A percentile compares a stretch with the other conserved stretches of the same genome.
Evolutionary conservation across 2,797 vertebrate species (phyloP).

Genomic region (Acanthis flammea): DNA sequence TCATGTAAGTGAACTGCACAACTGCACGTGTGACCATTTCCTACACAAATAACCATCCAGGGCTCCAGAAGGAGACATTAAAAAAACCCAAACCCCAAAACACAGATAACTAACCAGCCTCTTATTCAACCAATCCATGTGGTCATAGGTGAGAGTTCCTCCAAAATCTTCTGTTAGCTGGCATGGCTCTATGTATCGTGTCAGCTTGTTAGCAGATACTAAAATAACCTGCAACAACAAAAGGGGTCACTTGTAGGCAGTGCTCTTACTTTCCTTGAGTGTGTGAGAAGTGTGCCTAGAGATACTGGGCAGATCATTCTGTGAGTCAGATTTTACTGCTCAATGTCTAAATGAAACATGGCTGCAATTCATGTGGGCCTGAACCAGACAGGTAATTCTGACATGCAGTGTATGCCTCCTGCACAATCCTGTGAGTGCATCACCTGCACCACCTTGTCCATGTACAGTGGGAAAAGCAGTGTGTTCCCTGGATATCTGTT

Average conservation of each 20-base stretch:
- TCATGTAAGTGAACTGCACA: not conserved
- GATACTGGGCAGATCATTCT: not conserved
- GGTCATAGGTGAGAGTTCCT: constrained; percentile 93
- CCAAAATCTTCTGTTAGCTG: constrained; percentile 98
- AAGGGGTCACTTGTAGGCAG: not conserved
- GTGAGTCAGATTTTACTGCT: not conserved
- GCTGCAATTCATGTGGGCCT: not conserved
- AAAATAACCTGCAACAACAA: constrained; percentile 88
- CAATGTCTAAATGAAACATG: not conserved
- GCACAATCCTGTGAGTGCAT: not conserved
- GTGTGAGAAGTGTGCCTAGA: not conserved
- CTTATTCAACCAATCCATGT: constrained; percentile 98
- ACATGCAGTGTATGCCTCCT: not conserved
- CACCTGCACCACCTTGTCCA: not conserved
- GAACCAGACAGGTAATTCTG: not conserved
- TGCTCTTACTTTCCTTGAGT: not conserved
- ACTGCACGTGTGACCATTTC: not conserved
- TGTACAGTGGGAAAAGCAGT: not conserved
- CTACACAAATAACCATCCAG: not conserved
- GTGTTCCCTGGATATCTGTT: not conserved
- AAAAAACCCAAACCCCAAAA: not conserved
- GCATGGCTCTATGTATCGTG: constrained; percentile 94
- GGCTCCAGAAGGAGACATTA: not conserved
- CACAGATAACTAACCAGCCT: constrained; percentile 83
- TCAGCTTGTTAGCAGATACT: constrained; percentile 97